A percentile compares a stretch with the other conserved stretches of the same genome.
Evolutionary conservation across 2,888 invertebrate genomes (phyloP).

Genomic region (Morinoia aosen): DNA sequence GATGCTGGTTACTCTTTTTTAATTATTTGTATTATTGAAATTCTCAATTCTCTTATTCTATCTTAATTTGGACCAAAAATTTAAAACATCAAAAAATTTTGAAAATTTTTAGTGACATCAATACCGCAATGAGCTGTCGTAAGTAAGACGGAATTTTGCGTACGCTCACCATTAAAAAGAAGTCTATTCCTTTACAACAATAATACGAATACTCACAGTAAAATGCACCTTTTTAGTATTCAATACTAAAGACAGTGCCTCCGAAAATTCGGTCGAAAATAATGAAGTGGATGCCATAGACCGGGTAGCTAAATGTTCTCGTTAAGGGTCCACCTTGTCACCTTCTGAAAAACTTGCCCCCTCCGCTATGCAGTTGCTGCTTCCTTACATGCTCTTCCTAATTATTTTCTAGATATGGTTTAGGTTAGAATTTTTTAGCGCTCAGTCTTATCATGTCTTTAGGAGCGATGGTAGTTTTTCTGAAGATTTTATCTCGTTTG

Average conservation of each 20-base stretch:
- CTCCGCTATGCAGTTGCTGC: too few relatives aligned
- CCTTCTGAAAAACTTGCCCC: background rate
- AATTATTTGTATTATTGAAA: too few relatives aligned
- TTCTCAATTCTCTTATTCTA: too few relatives aligned
- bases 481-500: background rate
- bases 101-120: too few relatives aligned
- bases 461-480: background rate
- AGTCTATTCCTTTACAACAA: background rate
- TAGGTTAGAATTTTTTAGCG: background rate
- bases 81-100: too few relatives aligned
- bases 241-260: background rate
- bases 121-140: too few relatives aligned
- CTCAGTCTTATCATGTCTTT: background rate
- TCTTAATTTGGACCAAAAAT: too few relatives aligned
- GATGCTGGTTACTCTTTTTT: too few relatives aligned
- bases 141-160: too few relatives aligned
- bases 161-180: too few relatives aligned
- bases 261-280: background rate
- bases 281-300: background rate
- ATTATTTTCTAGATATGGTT: background rate
- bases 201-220: background rate
- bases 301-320: background rate
- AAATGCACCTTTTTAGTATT: background rate
- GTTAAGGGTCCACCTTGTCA: background rate
- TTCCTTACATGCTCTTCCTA: background rate